Conservation (phyloP, 2,888 invertebrate genomes). For the Agrochola litura region DNA sequence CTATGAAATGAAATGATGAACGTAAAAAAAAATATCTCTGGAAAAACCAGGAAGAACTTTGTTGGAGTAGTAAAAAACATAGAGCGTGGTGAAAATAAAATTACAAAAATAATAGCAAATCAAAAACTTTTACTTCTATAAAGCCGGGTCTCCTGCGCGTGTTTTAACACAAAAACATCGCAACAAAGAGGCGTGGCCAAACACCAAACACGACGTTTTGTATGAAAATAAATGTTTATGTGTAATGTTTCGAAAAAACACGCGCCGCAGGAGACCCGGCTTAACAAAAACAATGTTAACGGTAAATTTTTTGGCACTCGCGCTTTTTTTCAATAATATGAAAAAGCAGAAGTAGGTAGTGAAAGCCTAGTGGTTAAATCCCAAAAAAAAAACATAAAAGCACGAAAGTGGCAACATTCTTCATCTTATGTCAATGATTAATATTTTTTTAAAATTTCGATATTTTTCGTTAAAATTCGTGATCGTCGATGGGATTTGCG, state of each 20-base stretch:
- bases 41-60: neutral
- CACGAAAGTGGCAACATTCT: slow-evolving; percentile 12
- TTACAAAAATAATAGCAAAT: neutral
- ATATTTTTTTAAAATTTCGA: neutral
- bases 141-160: too few relatives aligned
- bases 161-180: too few relatives aligned
- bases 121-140: too few relatives aligned
- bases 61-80: neutral
- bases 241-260: too few relatives aligned
- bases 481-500: neutral
- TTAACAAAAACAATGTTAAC: too few relatives aligned
- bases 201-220: too few relatives aligned
- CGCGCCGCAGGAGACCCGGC: too few relatives aligned
- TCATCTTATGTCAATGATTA: neutral
- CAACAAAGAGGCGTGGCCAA: too few relatives aligned
- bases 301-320: too few relatives aligned
- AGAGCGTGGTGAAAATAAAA: neutral
- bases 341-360: neutral
- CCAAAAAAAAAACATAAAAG: neutral
- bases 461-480: neutral
- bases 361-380: neutral
- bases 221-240: too few relatives aligned
- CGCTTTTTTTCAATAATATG: neutral
- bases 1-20: too few relatives aligned
- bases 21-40: slow-evolving; percentile 27